Evolutionary conservation across 2,888 invertebrate species (phyloP).

Genomic region (Falcaria lacertinaria): DNA sequence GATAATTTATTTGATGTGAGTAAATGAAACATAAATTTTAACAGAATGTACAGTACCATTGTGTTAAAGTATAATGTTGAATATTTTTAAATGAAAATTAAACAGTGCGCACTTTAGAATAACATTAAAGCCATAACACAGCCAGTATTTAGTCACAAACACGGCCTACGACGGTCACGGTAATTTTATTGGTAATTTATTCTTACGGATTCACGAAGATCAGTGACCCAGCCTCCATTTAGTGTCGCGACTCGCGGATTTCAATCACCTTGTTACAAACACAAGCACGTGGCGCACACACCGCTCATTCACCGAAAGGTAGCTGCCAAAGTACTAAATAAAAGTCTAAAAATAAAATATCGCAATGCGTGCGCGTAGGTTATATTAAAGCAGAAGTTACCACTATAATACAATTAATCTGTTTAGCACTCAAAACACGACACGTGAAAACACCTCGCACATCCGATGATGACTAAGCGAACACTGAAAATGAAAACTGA

Average conservation of each 20-base stretch:
- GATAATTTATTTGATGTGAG: too few relatives aligned
- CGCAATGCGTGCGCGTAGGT: conserved; percentile 67
- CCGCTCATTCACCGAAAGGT: conserved; percentile 48
- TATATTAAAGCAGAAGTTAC: conserved; percentile 50
- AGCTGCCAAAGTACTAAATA: conserved; percentile 67
- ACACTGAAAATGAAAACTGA: conserved; percentile 48
- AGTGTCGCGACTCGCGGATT: conserved; percentile 29
- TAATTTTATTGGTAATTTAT: conserved; percentile 24
- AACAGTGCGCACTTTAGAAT: conserved; percentile 25
- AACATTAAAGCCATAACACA: conserved; percentile 31
- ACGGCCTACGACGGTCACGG: conserved; percentile 30
- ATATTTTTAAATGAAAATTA: too few relatives aligned
- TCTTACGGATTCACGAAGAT: conserved; percentile 68
- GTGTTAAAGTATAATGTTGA: too few relatives aligned
- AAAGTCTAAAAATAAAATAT: conserved; percentile 69
- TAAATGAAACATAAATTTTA: too few relatives aligned
- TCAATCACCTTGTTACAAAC: conserved; percentile 32
- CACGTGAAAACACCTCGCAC: conserved; percentile 40
- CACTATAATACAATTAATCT: conserved; percentile 27
- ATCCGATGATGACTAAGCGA: conserved; percentile 45
- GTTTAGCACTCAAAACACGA: conserved; percentile 42
- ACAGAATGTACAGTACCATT: too few relatives aligned
- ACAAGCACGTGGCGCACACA: conserved; percentile 60
- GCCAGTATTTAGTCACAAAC: conserved; percentile 39
- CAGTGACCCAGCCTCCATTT: conserved; percentile 55